These are phyloP conservation scores for Mohoua ochrocephala DNA, from an alignment of 2,113 vertebrate species.

Conservation along the genomic window DNA sequence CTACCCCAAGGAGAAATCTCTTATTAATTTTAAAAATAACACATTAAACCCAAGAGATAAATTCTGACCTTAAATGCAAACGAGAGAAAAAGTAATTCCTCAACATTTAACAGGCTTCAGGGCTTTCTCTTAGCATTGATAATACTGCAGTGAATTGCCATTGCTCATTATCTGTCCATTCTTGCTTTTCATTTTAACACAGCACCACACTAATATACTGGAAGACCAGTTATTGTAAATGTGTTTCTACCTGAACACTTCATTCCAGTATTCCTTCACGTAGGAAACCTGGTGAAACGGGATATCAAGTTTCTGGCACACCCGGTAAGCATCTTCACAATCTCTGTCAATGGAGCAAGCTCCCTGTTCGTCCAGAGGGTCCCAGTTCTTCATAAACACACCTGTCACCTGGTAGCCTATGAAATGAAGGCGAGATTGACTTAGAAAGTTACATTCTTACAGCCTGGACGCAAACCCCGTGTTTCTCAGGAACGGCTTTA, in stretches of 20 bases:
- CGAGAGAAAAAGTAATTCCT: neutral
- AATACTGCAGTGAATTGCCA: neutral
- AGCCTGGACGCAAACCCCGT: neutral
- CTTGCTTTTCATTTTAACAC: neutral
- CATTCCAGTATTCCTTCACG: constrained; percentile 94
- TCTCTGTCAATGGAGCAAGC: constrained; percentile 82
- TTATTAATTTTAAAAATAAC: neutral
- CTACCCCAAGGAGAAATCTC: neutral
- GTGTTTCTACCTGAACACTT: constrained; percentile 87
- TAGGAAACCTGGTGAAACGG: constrained; percentile 94
- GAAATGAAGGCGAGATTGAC: neutral
- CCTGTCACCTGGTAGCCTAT: constrained; percentile 89
- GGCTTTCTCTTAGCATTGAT: neutral
- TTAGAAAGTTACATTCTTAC: neutral
- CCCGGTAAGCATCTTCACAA: constrained; percentile 87
- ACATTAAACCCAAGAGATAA: neutral
- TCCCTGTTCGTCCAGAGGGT: constrained; percentile 85
- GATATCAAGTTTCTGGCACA: constrained; percentile 84
- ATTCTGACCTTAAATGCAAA: neutral
- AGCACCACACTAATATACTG: rapidly evolving
- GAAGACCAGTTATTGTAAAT: neutral
- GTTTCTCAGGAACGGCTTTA: neutral
- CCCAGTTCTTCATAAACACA: constrained; percentile 98
- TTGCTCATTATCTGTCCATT: neutral
- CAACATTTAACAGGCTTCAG: neutral